These are phyloP conservation scores for Heliocidaris tuberculata DNA, from an alignment of 35 echinoderm and acorn worm species.

Conservation along the genomic window DNA sequence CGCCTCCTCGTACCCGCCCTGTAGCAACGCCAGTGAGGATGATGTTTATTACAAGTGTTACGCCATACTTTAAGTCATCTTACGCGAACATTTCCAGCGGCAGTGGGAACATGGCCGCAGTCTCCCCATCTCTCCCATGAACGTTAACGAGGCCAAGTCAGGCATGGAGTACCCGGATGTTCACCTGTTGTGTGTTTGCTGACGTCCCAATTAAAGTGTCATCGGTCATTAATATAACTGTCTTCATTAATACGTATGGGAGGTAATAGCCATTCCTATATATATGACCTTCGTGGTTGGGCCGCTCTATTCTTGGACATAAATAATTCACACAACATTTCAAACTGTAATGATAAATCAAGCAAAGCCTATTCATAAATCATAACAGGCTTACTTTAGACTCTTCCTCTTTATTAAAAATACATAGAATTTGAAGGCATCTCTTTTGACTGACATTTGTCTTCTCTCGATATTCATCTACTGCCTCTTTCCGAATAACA, in stretches of 20 bases:
- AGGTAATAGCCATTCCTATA: slow-evolving; percentile 8
- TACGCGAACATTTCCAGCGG: too few species aligned
- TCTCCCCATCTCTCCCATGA: neutral
- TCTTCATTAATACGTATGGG: neutral
- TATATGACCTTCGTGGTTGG: neutral
- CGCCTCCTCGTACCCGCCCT: too few species aligned
- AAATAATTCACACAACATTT: neutral
- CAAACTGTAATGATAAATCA: neutral
- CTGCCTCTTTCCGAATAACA: too few species aligned
- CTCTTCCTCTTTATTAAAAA: too few species aligned
- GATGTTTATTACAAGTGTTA: too few species aligned
- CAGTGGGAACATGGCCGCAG: too few species aligned
- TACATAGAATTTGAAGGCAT: too few species aligned
- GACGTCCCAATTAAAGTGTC: slow-evolving; percentile 38
- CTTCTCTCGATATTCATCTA: too few species aligned
- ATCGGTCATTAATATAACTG: slow-evolving; percentile 41
- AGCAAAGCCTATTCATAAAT: neutral
- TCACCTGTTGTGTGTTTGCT: slow-evolving; percentile 43
- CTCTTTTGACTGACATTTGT: too few species aligned
- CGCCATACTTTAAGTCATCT: too few species aligned
- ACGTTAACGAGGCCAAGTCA: neutral
- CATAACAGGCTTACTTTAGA: too few species aligned
- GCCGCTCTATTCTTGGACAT: neutral
- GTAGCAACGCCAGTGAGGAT: too few species aligned
- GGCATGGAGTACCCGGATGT: slow-evolving; percentile 24